phyloP scores from a whole-genome alignment of 2,888 invertebrate genomes.

The Spilarctia lutea region DNA sequence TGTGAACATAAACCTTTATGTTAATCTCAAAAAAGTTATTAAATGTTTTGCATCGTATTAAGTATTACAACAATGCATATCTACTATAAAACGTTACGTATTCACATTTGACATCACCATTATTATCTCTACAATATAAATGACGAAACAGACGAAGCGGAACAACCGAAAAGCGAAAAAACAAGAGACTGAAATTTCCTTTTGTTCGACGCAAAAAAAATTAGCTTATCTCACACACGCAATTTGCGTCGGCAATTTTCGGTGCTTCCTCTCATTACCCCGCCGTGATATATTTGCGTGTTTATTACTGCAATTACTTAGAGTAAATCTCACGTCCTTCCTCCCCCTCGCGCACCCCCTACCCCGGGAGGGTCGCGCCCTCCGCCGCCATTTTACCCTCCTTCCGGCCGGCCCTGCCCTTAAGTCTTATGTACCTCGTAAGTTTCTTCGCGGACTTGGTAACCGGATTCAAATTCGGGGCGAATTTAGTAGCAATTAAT shows the following conservation, averaged over 20 bases:
- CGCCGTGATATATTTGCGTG: slow-evolving; percentile 86
- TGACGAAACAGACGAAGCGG: slow-evolving; percentile 44
- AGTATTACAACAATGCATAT: not conserved
- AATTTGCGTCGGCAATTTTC: slow-evolving; percentile 85
- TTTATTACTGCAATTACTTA: slow-evolving; percentile 88
- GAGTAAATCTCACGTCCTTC: slow-evolving; percentile 87
- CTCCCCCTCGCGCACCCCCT: slow-evolving; percentile 69
- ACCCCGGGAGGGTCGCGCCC: slow-evolving; percentile 80
- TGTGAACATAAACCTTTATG: not conserved
- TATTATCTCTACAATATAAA: slow-evolving; percentile 38
- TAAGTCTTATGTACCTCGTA: slow-evolving; percentile 86
- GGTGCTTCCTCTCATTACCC: slow-evolving; percentile 86
- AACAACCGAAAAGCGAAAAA: slow-evolving; percentile 44
- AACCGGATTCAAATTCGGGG: slow-evolving; percentile 86
- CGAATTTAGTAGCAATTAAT: slow-evolving; percentile 87
- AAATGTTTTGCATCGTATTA: not conserved
- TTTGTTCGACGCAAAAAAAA: slow-evolving; percentile 68
- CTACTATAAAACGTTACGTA: not conserved
- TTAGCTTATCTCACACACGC: slow-evolving; percentile 86
- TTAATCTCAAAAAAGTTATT: not conserved
- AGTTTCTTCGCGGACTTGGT: slow-evolving; percentile 86
- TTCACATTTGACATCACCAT: slow-evolving; percentile 21
- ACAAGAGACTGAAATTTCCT: slow-evolving; percentile 48
- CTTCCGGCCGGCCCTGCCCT: slow-evolving; percentile 85
- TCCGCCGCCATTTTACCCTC: slow-evolving; percentile 83